phyloP scores from a whole-genome alignment of 2,113 vertebrate species.

The Dicerorhinus sumatrensis region DNA sequence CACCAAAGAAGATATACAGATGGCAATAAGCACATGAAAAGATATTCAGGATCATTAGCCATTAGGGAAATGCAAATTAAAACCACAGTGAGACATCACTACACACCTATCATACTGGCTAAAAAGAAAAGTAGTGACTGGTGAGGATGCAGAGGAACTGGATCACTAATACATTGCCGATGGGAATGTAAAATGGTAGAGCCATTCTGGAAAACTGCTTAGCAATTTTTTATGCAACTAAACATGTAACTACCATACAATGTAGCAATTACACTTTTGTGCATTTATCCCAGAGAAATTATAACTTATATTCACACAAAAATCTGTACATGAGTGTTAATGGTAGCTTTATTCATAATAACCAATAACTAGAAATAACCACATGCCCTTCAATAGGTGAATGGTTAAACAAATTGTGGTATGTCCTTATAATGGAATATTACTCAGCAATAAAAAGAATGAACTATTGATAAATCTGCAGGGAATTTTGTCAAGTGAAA shows the following conservation, averaged over 20 bases:
- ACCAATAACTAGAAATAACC: background rate
- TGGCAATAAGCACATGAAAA: background rate
- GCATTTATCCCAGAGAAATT: background rate
- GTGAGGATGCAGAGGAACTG: background rate
- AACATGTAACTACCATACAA: background rate
- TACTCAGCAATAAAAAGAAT: background rate
- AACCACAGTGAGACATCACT: background rate
- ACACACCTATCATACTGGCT: background rate
- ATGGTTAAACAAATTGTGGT: background rate
- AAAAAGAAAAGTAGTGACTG: background rate
- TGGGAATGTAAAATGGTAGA: background rate
- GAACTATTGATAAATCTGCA: background rate
- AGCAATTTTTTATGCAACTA: background rate
- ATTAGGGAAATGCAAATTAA: slow-evolving; percentile 48
- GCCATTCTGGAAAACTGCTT: background rate
- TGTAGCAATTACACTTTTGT: background rate
- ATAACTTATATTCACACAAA: background rate
- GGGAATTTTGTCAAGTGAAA: background rate
- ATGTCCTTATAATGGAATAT: background rate
- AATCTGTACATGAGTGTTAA: background rate
- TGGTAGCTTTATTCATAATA: background rate
- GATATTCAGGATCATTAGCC: background rate
- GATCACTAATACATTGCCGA: background rate
- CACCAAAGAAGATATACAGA: background rate
- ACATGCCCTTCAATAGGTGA: background rate